phyloP scores from a whole-genome alignment of 92 coral and sea anemone genomes.

The Phymanthus crucifer region DNA sequence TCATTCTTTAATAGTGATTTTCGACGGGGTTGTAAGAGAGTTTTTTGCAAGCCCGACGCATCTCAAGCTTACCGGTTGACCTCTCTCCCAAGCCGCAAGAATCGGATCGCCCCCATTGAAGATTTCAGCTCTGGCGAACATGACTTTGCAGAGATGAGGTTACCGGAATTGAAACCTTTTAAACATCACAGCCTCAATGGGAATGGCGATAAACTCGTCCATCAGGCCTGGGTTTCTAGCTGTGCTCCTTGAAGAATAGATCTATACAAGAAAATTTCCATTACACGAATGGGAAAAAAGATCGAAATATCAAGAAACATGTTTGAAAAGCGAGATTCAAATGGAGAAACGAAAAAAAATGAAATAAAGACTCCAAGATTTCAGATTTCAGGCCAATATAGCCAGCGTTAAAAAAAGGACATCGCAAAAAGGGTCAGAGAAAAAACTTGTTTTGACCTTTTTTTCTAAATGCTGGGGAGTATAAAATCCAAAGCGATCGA shows the following conservation, averaged over 20 bases:
- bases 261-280: not conserved
- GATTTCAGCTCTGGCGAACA: slow-evolving; percentile 78
- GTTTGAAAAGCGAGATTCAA: not conserved
- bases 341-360: not conserved
- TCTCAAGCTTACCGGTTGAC: slow-evolving; percentile 91
- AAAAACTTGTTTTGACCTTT: no score
- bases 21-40: slow-evolving; percentile 91
- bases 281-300: not conserved
- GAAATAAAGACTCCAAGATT: not conserved
- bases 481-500: not conserved
- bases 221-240: slow-evolving; percentile 43
- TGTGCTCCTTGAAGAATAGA: slow-evolving; percentile 14
- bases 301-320: not conserved
- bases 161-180: slow-evolving; percentile 69
- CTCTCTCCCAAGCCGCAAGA: slow-evolving; percentile 71
- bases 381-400: not conserved
- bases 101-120: slow-evolving; percentile 74
- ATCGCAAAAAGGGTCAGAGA: no score
- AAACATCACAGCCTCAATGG: slow-evolving; percentile 40
- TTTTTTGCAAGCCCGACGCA: slow-evolving; percentile 86
- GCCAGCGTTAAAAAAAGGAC: no score
- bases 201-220: slow-evolving; percentile 35
- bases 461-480: not conserved
- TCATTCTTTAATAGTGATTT: slow-evolving; percentile 87
- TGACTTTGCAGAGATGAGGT: slow-evolving; percentile 70